These are phyloP conservation scores for Balanococcus diminutus DNA, from an alignment of 2,888 invertebrate genomes.

Conservation along the genomic window DNA sequence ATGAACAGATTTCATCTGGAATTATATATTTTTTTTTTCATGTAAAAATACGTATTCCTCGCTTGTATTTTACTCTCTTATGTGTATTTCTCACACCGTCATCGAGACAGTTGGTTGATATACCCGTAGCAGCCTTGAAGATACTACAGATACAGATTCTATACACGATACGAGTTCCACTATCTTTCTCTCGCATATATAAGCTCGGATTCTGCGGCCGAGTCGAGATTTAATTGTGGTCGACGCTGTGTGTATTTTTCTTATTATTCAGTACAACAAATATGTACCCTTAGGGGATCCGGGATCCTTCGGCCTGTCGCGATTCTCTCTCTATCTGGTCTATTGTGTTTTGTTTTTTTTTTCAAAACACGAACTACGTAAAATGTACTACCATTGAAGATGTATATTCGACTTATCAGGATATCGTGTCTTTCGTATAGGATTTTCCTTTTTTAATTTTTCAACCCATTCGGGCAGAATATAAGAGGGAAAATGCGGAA, in stretches of 20 bases:
- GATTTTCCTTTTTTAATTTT: background rate
- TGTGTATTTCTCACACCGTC: background rate
- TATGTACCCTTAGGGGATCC: background rate
- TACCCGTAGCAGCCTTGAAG: background rate
- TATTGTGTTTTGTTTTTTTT: background rate
- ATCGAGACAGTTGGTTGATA: conserved; percentile 19
- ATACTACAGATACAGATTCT: background rate
- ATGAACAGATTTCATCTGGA: conserved; percentile 2
- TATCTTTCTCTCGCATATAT: background rate
- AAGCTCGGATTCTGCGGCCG: background rate
- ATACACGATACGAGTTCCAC: background rate
- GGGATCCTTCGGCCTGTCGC: background rate
- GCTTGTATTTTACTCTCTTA: background rate
- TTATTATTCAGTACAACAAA: conserved; percentile 19
- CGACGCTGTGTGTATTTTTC: background rate
- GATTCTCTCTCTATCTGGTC: background rate
- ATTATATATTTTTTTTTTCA: background rate
- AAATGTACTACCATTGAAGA: background rate
- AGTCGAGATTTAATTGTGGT: conserved; percentile 16
- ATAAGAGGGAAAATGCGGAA: background rate
- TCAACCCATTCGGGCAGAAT: background rate
- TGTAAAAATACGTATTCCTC: background rate
- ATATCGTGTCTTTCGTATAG: background rate
- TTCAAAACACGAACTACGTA: no score
- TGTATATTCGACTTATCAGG: background rate